phyloP scores from a whole-genome alignment of 2,888 invertebrate species.

The Drosophila limbata region DNA sequence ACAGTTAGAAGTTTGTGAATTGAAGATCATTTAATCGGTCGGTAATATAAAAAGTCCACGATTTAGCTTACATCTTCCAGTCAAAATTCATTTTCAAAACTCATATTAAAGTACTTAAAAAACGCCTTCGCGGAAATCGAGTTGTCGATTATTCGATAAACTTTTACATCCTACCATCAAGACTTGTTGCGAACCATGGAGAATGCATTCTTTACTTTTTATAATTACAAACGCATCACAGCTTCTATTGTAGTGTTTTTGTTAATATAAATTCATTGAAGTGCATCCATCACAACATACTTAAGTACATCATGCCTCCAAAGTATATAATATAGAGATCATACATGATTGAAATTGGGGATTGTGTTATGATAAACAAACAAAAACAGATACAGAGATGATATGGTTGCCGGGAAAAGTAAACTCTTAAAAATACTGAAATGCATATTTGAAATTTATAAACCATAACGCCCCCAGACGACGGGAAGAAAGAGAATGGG shows the following conservation, averaged over 20 bases:
- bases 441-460: conserved; percentile 70
- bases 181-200: background rate
- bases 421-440: conserved; percentile 53
- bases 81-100: too few species aligned
- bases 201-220: background rate
- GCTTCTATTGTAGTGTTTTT: conserved; percentile 4
- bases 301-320: background rate
- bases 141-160: too few species aligned
- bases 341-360: conserved; percentile 60
- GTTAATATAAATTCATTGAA: conserved; percentile 11
- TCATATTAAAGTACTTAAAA: too few species aligned
- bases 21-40: too few species aligned
- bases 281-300: conserved; percentile 22
- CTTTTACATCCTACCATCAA: background rate
- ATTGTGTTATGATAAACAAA: conserved; percentile 68
- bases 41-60: too few species aligned
- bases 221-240: conserved; percentile 1
- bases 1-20: too few species aligned
- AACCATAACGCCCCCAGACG: conserved; percentile 69
- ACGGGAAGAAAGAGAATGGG: conserved; percentile 10
- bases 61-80: too few species aligned
- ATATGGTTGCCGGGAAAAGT: conserved; percentile 56
- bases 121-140: too few species aligned
- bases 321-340: conserved; percentile 25
- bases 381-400: conserved; percentile 63